Conservation (phyloP, 2,888 invertebrate genomes). For the Leptothorax acervorum region DNA sequence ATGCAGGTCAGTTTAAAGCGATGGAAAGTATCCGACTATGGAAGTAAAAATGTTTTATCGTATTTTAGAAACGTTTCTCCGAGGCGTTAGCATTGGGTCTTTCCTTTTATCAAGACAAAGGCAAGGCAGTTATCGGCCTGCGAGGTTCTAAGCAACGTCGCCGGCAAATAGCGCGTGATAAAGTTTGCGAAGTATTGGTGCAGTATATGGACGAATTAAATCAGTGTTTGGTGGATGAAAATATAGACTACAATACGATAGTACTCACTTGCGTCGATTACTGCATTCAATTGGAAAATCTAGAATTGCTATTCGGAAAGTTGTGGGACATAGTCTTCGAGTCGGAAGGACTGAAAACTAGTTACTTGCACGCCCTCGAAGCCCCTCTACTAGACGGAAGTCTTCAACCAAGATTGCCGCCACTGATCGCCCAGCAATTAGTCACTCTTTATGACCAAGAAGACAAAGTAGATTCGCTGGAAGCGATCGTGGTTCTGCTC, state of each 20-base stretch:
- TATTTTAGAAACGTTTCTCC: constrained; percentile 86
- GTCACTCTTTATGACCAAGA: constrained; percentile 89
- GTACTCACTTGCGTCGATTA: constrained; percentile 83
- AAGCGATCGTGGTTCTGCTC: constrained; percentile 89
- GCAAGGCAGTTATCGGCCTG: constrained; percentile 88
- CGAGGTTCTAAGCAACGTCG: constrained; percentile 86
- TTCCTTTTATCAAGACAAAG: constrained; percentile 88
- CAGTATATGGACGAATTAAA: constrained; percentile 84
- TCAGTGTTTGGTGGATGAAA: constrained; percentile 76
- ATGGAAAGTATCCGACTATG: neutral
- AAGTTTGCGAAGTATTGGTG: constrained; percentile 83
- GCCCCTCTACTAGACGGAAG: constrained; percentile 87
- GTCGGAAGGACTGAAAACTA: constrained; percentile 88
- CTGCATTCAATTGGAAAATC: constrained; percentile 83
- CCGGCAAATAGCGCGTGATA: constrained; percentile 85
- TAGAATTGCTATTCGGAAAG: constrained; percentile 86
- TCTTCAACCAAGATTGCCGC: constrained; percentile 87
- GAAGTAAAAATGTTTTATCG: constrained; percentile 17
- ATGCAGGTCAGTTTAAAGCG: constrained; percentile 84
- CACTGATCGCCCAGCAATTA: constrained; percentile 88
- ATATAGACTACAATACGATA: constrained; percentile 76
- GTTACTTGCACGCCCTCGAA: constrained; percentile 90
- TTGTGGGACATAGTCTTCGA: constrained; percentile 87
- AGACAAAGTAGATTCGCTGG: constrained; percentile 89
- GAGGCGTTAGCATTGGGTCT: constrained; percentile 88